Base-by-base conservation (phyloP, 2,113 vertebrate genomes). In the Barbus barbus region DNA sequence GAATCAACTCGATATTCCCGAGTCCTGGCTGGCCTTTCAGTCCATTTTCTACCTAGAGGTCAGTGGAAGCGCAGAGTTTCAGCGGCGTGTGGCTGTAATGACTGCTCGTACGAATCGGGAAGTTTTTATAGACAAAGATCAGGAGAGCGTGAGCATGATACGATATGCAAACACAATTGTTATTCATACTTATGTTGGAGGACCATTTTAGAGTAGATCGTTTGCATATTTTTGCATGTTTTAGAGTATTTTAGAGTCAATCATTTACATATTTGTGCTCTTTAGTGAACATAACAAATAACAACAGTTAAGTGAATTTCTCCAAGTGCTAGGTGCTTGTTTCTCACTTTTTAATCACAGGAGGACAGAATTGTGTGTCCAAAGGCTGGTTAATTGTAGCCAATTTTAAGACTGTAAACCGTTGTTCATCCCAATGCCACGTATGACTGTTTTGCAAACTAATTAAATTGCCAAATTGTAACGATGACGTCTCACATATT, bases 1-100 rank as follows among this genome's bases (percentile, higher is more conserved):
- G 96, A 97, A 97, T 96, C 96, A 96, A 96, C 96, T 95, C 94
- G 93, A 95, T 96, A 95, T 96, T 95, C 94, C 89, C 85, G 90
- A 89, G 93, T 94, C 94, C 94, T 94, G 73, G 80, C 92, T 94
- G 96, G 94, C 96, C 95, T 93, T 88, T 86, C 85, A 89, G 93
- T 91, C 92, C 94, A 89, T 95, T 95, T 95, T 94, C 92, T 88
- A 38, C 83, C 92, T 89, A 90, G 93, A 94, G 95, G 95, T 97
- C 95, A 97, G 92, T 93, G 92, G 86, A 93, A 94, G 95, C 94
- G 95, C 92, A 91, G 94, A 93, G 93, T 5, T 36, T 38, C 38
- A 9, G 38, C 38, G 8, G 38, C 38, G 38, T 38, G 38, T 9
- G 7, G 38, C 94, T 87, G 93, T 93, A 93, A 92, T 92, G 92